phyloP scores from a whole-genome alignment of 2,888 invertebrate species.

The Agrotis segetum region DNA sequence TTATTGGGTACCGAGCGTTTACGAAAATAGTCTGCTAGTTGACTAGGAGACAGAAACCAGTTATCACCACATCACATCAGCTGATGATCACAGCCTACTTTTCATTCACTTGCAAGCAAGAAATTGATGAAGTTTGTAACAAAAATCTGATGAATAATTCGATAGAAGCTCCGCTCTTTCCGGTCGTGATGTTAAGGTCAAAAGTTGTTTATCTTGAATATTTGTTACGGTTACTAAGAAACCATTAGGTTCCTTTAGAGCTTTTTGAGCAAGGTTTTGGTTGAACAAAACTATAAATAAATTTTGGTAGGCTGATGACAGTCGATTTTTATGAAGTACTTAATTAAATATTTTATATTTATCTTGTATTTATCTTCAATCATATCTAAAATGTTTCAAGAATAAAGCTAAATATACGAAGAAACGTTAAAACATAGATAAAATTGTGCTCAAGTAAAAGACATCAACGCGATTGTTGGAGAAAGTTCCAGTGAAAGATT shows the following conservation, averaged over 20 bases:
- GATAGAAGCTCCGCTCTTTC: conserved; percentile 42
- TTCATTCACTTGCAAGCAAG: conserved; percentile 7
- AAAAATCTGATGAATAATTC: conserved; percentile 43
- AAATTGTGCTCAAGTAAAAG: conserved; percentile 67
- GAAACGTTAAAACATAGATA: conserved; percentile 19
- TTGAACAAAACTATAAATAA: not conserved
- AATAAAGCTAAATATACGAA: not conserved
- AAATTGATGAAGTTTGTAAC: conserved; percentile 13
- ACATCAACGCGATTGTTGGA: conserved; percentile 72
- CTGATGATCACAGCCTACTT: not conserved
- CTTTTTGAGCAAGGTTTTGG: not conserved
- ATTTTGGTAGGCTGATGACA: not conserved
- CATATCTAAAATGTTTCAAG: not conserved
- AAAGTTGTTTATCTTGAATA: conserved; percentile 50
- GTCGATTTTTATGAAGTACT: not conserved
- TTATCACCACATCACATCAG: not conserved
- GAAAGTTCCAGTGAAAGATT: conserved; percentile 52
- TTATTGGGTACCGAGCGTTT: no score
- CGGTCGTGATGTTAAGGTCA: conserved; percentile 55
- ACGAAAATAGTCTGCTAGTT: no score
- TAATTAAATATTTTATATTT: not conserved
- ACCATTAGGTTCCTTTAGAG: conserved; percentile 31
- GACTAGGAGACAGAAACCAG: no score
- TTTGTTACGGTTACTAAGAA: conserved; percentile 47
- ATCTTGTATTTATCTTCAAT: not conserved